Evolutionary conservation across 2,113 vertebrate species (phyloP), one percentile per base, ranked within the genome.

Genomic region (Camelus dromedarius): DNA sequence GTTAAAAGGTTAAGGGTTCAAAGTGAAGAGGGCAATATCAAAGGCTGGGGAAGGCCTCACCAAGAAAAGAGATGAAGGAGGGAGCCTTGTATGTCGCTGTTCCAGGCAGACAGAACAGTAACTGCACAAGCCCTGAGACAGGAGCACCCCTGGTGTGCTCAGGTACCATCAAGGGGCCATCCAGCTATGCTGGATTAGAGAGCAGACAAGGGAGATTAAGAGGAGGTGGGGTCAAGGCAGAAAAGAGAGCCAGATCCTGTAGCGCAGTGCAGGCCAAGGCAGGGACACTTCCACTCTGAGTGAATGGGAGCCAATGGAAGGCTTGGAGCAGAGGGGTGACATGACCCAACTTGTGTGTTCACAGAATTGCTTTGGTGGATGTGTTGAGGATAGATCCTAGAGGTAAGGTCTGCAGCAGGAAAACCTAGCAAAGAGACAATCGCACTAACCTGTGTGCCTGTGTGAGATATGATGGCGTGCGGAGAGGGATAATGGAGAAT

Each of bases 311-410:
- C 32, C 54, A 2, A 1, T 58, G 20, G 60, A 56, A 35, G 32
- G 20, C 28, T 46, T 30, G 1, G 20, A 58, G 67, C 4, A 12
- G 35, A 56, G 26, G 7, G 2, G 0, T 3, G 2, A 52, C 3
- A 8, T 9, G 20, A 28, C 54, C 60, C 76, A 42, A 62, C 38
- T 77, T 54, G 15, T 6, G 5, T 46, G 46, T 38, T 38, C 56
- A 48, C 18, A 77, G n/a, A 77, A 50, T 28, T 56, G 24, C 42
- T 91, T 79, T 22, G 16, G 22, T 15, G 4, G 32, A 7, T 82
- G 5, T 46, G 3, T 32, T 67, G 38, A 54, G 15, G 50, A 30
- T 35, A 38, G 3, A 52, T 62, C 38, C n/a, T 46, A n/a, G n/a
- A n/a, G 18, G 42, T 30, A 6, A 18, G 32, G 2, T 50, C 32